A percentile compares a stretch with the other conserved stretches of the same genome.
Conservation (phyloP, 2,888 invertebrate species). For the Anodontia alba region DNA sequence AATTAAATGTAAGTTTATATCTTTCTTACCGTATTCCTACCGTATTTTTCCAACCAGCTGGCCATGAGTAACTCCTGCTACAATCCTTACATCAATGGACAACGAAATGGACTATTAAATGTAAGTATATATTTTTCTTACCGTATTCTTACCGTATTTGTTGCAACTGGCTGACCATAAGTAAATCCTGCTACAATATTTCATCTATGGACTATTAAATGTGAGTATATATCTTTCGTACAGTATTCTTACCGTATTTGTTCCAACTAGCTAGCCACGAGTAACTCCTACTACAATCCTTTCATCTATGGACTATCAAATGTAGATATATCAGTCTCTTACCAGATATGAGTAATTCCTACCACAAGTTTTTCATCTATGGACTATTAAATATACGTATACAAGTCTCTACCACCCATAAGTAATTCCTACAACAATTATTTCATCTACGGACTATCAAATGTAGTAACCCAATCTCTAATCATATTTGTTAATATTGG, state of each 20-base stretch:
- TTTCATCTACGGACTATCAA: constrained; percentile 95
- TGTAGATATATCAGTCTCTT: too few relatives aligned
- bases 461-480: too few relatives aligned
- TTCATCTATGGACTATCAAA: too few relatives aligned
- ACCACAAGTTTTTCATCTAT: constrained; percentile 95
- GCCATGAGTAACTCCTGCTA: constrained; percentile 91
- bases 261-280: constrained; percentile 81
- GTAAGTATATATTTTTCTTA: constrained; percentile 82
- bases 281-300: too few relatives aligned
- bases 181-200: constrained; percentile 94
- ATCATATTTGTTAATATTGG: too few relatives aligned
- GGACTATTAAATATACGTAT: constrained; percentile 96
- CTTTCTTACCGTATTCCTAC: too few relatives aligned
- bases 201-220: constrained; percentile 95
- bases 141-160: too few relatives aligned
- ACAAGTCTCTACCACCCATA: too few relatives aligned
- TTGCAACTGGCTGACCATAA: constrained; percentile 85
- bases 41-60: constrained; percentile 90
- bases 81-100: constrained; percentile 95
- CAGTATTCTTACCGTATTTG: too few relatives aligned
- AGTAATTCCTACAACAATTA: constrained; percentile 92
- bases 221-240: constrained; percentile 82
- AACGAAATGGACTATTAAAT: constrained; percentile 95
- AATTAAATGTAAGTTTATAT: constrained; percentile 88
- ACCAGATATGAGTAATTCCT: constrained; percentile 92